Evolutionary conservation across 2,797 vertebrate species (phyloP).

Genomic region (Furcifer pardalis): DNA sequence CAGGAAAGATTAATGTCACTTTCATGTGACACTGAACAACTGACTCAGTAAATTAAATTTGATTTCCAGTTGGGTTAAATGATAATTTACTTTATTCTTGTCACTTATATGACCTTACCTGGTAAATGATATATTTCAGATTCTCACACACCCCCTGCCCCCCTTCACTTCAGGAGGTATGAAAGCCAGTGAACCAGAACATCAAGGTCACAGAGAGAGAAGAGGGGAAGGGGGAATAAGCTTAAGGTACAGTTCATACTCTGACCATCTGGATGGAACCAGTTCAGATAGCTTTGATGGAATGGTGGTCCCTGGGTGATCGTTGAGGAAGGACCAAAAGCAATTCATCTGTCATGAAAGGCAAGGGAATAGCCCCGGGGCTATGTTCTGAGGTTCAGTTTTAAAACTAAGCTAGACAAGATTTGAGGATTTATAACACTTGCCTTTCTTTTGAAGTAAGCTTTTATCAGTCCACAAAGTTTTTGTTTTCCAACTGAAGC

Average conservation of each 20-base stretch:
- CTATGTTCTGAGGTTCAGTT: too few species aligned
- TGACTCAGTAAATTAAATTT: conserved; percentile 27
- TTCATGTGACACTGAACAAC: neutral
- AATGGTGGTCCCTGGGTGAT: neutral
- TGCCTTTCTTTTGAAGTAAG: neutral
- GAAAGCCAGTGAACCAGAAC: neutral
- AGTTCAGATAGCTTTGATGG: neutral
- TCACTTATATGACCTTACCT: conserved; percentile 5
- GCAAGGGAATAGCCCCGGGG: neutral
- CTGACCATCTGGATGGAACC: neutral
- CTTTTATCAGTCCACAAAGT: neutral
- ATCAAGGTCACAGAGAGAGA: neutral
- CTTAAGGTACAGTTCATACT: neutral
- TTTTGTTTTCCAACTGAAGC: neutral
- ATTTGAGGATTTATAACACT: neutral
- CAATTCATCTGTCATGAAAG: neutral
- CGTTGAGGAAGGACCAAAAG: neutral
- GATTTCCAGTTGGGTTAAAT: conserved; percentile 36
- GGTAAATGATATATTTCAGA: neutral
- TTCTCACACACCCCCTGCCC: too few species aligned
- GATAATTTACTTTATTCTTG: neutral
- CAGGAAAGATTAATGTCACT: conserved; percentile 7
- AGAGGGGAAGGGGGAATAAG: neutral
- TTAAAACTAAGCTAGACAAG: neutral
- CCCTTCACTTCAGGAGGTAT: neutral